Evolutionary conservation across 2,113 vertebrate genomes (phyloP), one percentile per base, ranked within the genome.

Genomic region (Todiramphus chloris): DNA sequence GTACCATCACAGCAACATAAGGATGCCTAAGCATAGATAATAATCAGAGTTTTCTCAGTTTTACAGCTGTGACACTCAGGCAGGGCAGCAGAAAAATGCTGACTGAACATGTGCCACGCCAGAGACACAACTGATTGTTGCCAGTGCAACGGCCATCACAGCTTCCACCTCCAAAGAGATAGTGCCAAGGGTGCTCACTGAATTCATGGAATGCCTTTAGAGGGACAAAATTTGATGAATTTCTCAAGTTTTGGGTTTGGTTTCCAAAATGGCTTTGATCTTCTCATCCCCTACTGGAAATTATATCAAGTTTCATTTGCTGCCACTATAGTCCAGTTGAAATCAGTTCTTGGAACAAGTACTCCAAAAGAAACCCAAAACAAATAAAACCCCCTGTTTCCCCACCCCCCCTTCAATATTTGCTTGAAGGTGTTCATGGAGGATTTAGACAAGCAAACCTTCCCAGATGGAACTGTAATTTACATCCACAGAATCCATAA

Each of bases 391-490:
- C 56, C 23, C 2, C 28, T 31, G 37, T 13, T 33, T 51, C 24
- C 50, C 50, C 50, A 11, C 23, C 24, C 15, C 8, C 2, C 14
- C 13, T 44, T 70, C 43, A 83, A 28, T 63, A 81, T 64, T 68
- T 75, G 19, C 9, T 68, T 74, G 14, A 68, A 83, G 20, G 44
- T 82, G 55, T 84, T 93, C 64, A 35, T 35, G 33, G 31, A 60
- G 68, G 13, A 72, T 46, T 84, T 92, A 95, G 53, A 76, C 23
- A 76, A 59, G 62, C 7, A 70, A 89, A 93, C 75, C 85, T 95
- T 97, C 76, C 87, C 93, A 96, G 97, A 80, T 43, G 6, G 33
- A 81, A 89, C 73, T 68, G 21, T 74, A 81, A 88, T 96, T 96
- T 95, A 87, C 55, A 93, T 96, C 37, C 39, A 58, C 46, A 78